Evolutionary conservation across 2,888 invertebrate genomes (phyloP), one percentile per base, ranked within the genome.

Genomic region (Drosophila siamana): DNA sequence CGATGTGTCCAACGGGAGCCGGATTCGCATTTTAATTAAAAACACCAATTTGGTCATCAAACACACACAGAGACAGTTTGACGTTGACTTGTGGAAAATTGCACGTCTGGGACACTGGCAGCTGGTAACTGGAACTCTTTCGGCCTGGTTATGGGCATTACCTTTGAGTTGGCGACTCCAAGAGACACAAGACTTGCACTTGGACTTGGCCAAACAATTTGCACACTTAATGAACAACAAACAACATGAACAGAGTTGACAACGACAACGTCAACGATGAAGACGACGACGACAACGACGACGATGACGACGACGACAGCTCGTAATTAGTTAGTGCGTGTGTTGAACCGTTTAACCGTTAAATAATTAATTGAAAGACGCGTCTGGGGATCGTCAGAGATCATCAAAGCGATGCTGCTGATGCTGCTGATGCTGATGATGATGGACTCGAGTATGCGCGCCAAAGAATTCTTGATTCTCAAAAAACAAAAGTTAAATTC

Each of bases 1-100:
- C 56, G n/a, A 36, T 33, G 40, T 48, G 50, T 50, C 22, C 59
- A 59, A 40, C 48, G 16, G 40, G 15, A 50, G 40, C 44, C 22
- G 24, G 50, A 26, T 46, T 36, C 24, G 60, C 84, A 28, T 80
- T 61, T 83, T 86, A 86, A 83, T 83, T 88, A 88, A 80, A 33
- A 80, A 80, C 62, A 56, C 56, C 46, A 54, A 59, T 54, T 57
- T 64, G 70, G 66, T 46, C 41, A 54, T 68, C 16, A 41, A 11
- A n/a, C n/a, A 30, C 28, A 28, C 28, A n/a, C 19, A 19, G n/a
- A n/a, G n/a, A n/a, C n/a, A n/a, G n/a, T n/a, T n/a, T 19, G 19
- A 19, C 19, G 26, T 26, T 26, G 26, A 33, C 30, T 16, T 5
- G 24, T 41, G 41, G 52, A 55, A 78, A 86, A 83, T 86, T 88